Evolutionary conservation across 2,113 vertebrate genomes (phyloP).

Genomic region (Pituophis catenifer): DNA sequence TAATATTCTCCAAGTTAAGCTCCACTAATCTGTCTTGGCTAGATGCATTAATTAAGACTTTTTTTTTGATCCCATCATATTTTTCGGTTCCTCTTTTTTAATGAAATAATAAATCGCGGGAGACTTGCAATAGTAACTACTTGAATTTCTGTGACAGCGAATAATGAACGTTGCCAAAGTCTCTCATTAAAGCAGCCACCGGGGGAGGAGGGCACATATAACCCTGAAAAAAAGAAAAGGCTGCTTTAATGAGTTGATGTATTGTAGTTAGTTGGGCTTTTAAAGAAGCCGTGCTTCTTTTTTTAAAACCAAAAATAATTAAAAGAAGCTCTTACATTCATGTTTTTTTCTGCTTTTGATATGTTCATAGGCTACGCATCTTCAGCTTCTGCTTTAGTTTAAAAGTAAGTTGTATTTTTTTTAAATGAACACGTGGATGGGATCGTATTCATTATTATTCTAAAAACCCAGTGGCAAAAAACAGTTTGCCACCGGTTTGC

Average conservation of each 20-base stretch:
- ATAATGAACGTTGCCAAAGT: conserved; percentile 57
- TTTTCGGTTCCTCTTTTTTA: conserved; percentile 48
- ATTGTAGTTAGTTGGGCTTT: not conserved
- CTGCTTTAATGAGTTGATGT: not conserved
- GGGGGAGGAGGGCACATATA: too few relatives aligned
- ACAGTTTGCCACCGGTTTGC: too few relatives aligned
- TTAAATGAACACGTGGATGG: not conserved
- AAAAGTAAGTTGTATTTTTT: not conserved
- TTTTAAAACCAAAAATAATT: not conserved
- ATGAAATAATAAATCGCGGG: conserved; percentile 50
- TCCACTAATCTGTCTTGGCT: conserved; percentile 46
- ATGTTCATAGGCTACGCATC: not conserved
- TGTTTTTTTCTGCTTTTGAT: not conserved
- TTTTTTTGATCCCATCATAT: conserved; percentile 67
- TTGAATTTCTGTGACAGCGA: conserved; percentile 49
- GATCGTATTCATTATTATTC: not conserved
- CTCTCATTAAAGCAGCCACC: not conserved
- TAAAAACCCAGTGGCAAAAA: not conserved
- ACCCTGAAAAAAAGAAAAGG: not conserved
- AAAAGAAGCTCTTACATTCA: not conserved
- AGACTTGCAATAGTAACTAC: conserved; percentile 38
- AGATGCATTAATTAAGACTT: conserved; percentile 65
- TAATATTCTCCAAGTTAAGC: conserved; percentile 48
- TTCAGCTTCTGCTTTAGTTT: not conserved
- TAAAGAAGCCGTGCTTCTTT: not conserved